Base-by-base conservation (phyloP, 2,797 vertebrate genomes). In the Alcedo quadribrachys region DNA sequence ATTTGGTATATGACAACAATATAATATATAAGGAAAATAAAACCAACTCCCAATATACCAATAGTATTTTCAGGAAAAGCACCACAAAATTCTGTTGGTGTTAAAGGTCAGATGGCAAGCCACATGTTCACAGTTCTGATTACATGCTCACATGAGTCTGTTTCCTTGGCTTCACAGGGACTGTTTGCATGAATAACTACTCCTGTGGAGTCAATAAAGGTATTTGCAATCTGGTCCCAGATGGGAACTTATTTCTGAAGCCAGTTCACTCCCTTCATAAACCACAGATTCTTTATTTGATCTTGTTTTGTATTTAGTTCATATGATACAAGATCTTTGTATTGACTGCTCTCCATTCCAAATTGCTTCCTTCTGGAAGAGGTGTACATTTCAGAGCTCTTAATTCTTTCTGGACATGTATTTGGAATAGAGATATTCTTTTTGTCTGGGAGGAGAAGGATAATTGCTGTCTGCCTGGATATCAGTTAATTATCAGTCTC, bases 201-300 rank as follows among this genome's bases (percentile, higher is more conserved):
- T 90, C 94, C 89, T 2, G 81, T 85, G 90, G 87, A 86, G 94
- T 71, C 92, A 94, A 94, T 95, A 90, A 94, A 95, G 87, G 85
- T 93, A 86, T 60, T 88, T 87, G 87, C 93, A 94, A 92, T 96
- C 92, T 96, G 94, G 74, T 94, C 89, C 70, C 89, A 94, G 91
- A 74, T 90, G 92, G 95, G 94, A 94, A 87, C 87, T 63, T 87
- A 70, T 58, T 85, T 94, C 89, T 83, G 84, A 90, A 94, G 92
- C 76, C 90, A 85, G 86, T 92, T 95, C 43, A 20, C 12, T 89
- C 75, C 15, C 84, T 69, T 87, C 32, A n/a, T 71, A 93, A 87
- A 81, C 45, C 25, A 35, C 53, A 78, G 43, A 87, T 69, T 81
- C 69, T 92, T 92, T 87, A 70, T 89, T 94, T 94, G 82, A 48